Evolutionary conservation across 2,113 vertebrate species (phyloP), one percentile per base, ranked within the genome.

Genomic region (Cyphomyrus plagiostoma): DNA sequence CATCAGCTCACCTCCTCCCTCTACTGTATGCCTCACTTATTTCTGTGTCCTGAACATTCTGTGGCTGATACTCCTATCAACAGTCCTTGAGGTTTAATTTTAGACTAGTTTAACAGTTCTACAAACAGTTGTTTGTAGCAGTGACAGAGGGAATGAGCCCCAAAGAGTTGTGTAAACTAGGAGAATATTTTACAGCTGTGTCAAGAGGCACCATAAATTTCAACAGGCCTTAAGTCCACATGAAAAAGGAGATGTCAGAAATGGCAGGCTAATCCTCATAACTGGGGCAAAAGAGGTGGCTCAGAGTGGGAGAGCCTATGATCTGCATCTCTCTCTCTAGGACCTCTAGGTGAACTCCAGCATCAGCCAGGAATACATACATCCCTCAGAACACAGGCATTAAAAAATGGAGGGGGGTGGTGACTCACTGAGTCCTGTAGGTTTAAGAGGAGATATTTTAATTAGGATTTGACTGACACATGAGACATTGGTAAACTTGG

Each of bases 191-290:
- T 90, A 90, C 93, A 90, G 92, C 92, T 91, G 88, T 89, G 89
- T 90, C 66, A 92, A 93, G 90, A 50, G 87, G 90, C 90, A 91
- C 91, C 90, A 91, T 92, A 87, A 92, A 92, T 91, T 95, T 93
- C 93, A 93, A 92, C 91, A 88, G 91, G 92, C 91, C 92, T 91
- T 89, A 91, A 90, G 91, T 90, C 92, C 91, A 92, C 94, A 92
- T 94, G 91, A 94, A 94, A 93, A 91, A 89, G 92, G 90, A 90
- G 86, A 88, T 91, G 91, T 93, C 90, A 88, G 93, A 92, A 92
- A 92, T 93, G 95, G 94, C 93, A 93, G 92, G 91, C 92, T 94
- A 94, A 95, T 95, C 93, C 94, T 92, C 88, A 42, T 26, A 90
- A 92, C 93, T 91, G 70, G 92, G 89, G 90, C 90, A 89, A 91